Conservation (phyloP, 2,797 vertebrate genomes). For the Sebastes goodei region DNA sequence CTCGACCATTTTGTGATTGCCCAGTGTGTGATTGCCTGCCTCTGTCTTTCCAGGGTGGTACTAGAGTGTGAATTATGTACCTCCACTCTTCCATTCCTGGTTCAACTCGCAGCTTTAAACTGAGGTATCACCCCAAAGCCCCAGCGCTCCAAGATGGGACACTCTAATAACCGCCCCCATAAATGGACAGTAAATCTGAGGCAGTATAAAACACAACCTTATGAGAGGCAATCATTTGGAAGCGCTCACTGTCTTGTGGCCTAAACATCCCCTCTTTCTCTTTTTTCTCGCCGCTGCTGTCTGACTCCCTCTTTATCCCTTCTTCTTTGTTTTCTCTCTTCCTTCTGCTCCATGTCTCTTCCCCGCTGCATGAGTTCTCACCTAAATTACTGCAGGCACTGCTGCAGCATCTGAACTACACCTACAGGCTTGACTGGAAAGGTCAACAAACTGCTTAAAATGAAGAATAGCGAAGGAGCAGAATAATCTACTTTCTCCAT, state of each 20-base stretch:
- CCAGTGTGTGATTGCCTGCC: conserved; percentile 63
- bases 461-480: conserved; percentile 77
- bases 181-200: conserved; percentile 68
- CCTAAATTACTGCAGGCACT: conserved; percentile 78
- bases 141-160: conserved; percentile 28
- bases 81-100: conserved; percentile 37
- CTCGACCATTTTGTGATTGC: conserved; percentile 57
- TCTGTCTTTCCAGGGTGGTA: conserved; percentile 52
- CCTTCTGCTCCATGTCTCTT: conserved; percentile 21
- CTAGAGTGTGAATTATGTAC: conserved; percentile 62
- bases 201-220: conserved; percentile 66
- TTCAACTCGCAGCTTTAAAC: conserved; percentile 47
- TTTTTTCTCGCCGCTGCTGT: conserved; percentile 17
- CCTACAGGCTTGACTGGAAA: conserved; percentile 81
- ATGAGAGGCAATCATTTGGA: conserved; percentile 72
- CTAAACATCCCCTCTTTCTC: neutral
- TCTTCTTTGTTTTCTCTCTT: conserved; percentile 33
- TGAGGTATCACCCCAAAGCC: conserved; percentile 55
- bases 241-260: conserved; percentile 26
- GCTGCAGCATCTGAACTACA: conserved; percentile 75
- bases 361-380: conserved; percentile 61
- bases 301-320: conserved; percentile 25
- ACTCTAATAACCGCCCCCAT: conserved; percentile 58
- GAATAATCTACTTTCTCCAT: conserved; percentile 74
- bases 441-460: conserved; percentile 85